phyloP scores from a whole-genome alignment of 2,888 invertebrate genomes.

The Rhingia rostrata region DNA sequence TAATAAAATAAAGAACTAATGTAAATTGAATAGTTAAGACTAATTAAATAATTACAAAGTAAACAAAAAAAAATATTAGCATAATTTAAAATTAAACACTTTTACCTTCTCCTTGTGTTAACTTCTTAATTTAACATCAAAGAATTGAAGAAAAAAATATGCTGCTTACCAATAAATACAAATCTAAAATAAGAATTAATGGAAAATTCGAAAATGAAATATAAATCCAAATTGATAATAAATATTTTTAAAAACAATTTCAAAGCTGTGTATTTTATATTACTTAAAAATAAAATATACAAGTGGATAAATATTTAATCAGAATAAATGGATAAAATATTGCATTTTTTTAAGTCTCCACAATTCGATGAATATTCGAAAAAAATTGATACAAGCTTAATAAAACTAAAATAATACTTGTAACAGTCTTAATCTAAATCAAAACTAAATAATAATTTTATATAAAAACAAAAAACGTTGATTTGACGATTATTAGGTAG shows the following conservation, averaged over 20 bases:
- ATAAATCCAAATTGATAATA: slow-evolving; percentile 36
- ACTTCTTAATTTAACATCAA: slow-evolving; percentile 31
- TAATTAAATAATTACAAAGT: slow-evolving; percentile 50
- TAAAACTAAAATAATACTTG: slow-evolving; percentile 2
- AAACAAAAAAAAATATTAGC: slow-evolving; percentile 46
- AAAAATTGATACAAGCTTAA: neutral
- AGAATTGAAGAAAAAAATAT: slow-evolving; percentile 1
- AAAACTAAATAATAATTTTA: slow-evolving; percentile 36
- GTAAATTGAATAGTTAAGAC: slow-evolving; percentile 69
- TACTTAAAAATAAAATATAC: slow-evolving; percentile 34
- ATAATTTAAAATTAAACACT: slow-evolving; percentile 56
- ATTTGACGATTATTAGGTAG: slow-evolving; percentile 47
- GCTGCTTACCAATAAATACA: slow-evolving; percentile 18
- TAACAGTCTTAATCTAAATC: slow-evolving; percentile 37
- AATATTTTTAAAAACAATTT: slow-evolving; percentile 17
- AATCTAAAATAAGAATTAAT: slow-evolving; percentile 2
- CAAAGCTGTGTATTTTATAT: slow-evolving; percentile 57
- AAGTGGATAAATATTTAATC: slow-evolving; percentile 48
- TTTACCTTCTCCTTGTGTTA: slow-evolving; percentile 40
- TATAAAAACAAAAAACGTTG: slow-evolving; percentile 18
- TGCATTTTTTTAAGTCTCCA: slow-evolving; percentile 11
- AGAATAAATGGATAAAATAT: slow-evolving; percentile 15
- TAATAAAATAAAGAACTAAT: slow-evolving; percentile 37
- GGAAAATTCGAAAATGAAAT: neutral
- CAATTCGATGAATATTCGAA: neutral